Evolutionary conservation across 2,888 invertebrate species (phyloP).

Genomic region (Galerucella calmariensis): DNA sequence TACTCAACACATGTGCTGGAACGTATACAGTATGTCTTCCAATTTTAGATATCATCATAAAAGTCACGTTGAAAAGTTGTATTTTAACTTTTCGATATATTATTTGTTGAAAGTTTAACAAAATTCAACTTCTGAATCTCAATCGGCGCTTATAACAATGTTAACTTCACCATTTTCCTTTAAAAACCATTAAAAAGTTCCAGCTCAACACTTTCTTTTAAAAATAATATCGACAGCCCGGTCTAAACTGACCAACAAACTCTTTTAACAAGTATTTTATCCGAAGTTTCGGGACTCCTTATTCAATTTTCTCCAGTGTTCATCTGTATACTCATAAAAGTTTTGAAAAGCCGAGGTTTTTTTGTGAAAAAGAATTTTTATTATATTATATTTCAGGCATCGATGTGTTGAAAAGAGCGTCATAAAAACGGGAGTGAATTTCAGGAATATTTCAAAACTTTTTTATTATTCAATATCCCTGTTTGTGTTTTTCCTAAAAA

Average conservation of each 20-base stretch:
- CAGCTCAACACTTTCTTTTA: background rate
- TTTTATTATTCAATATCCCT: too few species aligned
- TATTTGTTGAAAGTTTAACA: background rate
- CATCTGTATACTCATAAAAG: slow-evolving; percentile 9
- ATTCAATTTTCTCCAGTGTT: slow-evolving; percentile 27
- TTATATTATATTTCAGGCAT: background rate
- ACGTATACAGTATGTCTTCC: background rate
- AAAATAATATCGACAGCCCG: slow-evolving; percentile 6
- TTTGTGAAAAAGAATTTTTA: background rate
- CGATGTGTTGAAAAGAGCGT: background rate
- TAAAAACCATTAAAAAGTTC: slow-evolving; percentile 16
- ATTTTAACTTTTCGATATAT: too few species aligned
- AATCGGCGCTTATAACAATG: background rate
- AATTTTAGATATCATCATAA: too few species aligned
- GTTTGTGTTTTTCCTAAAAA: too few species aligned
- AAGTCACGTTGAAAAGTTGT: too few species aligned
- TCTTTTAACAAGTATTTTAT: slow-evolving; percentile 34
- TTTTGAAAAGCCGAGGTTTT: background rate
- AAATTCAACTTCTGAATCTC: background rate
- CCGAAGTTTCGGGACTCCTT: slow-evolving; percentile 15
- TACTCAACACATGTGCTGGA: background rate
- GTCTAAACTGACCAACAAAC: slow-evolving; percentile 29
- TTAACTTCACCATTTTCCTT: slow-evolving; percentile 4
- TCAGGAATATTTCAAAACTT: too few species aligned
- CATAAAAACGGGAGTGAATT: background rate